Evolutionary conservation across 2,888 invertebrate genomes (phyloP).

Genomic region (Sussaba pulchella): DNA sequence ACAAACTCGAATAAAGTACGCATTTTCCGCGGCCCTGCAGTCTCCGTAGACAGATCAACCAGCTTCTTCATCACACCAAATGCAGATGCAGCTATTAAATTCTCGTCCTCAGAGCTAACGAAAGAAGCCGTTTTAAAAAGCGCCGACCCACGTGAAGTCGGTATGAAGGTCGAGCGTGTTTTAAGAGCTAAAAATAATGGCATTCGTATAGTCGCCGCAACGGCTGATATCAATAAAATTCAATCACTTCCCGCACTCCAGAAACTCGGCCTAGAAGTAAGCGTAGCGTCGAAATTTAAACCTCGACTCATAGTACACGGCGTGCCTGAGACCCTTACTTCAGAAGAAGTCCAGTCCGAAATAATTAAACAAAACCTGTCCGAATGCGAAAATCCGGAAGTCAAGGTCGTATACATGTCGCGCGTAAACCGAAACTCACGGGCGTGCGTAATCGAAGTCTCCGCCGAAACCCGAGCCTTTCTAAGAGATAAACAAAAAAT

Average conservation of each 20-base stretch:
- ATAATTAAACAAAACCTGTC: neutral
- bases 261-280: neutral
- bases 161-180: too few relatives aligned
- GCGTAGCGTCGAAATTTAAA: neutral
- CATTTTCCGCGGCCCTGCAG: slow-evolving; percentile 9
- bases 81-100: neutral
- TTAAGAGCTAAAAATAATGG: too few relatives aligned
- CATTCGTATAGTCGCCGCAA: too few relatives aligned
- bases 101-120: slow-evolving; percentile 8
- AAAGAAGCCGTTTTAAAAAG: slow-evolving; percentile 3
- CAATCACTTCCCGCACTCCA: neutral
- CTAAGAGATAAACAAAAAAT: slow-evolving; percentile 12
- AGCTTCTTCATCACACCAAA: slow-evolving; percentile 24
- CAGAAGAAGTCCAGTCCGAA: neutral
- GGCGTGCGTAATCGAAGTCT: slow-evolving; percentile 17
- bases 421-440: slow-evolving; percentile 7
- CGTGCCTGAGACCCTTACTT: neutral
- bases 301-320: neutral
- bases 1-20: neutral
- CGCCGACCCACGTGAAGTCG: too few relatives aligned
- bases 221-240: neutral
- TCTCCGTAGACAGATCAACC: slow-evolving; percentile 4
- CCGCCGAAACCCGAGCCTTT: neutral
- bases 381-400: neutral
- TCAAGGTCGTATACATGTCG: slow-evolving; percentile 17